Conservation (phyloP, 2,797 vertebrate species). For the Momotus momota region DNA sequence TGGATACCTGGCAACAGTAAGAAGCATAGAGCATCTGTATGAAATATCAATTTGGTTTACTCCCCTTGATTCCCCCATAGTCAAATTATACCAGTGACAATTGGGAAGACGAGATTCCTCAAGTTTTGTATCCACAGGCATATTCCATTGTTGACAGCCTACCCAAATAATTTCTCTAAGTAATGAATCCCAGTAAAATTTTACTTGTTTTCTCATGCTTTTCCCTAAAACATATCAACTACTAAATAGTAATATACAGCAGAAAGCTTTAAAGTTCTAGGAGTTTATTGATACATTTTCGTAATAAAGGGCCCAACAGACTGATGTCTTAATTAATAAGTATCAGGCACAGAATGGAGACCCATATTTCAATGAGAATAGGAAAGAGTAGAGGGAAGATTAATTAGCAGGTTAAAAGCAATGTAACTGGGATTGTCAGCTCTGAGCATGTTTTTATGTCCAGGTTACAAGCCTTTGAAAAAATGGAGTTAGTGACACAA, state of each 20-base stretch:
- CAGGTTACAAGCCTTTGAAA: neutral
- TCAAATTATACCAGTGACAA: neutral
- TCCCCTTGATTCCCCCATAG: neutral
- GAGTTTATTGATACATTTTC: neutral
- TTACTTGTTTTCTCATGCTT: neutral
- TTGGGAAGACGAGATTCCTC: neutral
- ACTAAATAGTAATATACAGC: neutral
- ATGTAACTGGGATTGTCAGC: neutral
- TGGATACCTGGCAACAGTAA: neutral
- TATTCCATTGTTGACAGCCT: neutral
- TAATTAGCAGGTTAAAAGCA: neutral
- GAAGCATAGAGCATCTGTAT: neutral
- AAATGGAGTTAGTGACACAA: constrained; percentile 34
- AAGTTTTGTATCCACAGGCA: neutral
- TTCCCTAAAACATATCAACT: neutral
- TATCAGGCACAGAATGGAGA: neutral
- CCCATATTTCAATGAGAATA: neutral
- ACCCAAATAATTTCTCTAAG: neutral
- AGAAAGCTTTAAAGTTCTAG: neutral
- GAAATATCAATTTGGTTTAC: neutral
- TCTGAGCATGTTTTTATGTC: neutral
- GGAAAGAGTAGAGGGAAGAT: neutral
- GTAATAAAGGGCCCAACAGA: neutral
- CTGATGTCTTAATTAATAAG: neutral
- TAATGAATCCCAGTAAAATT: neutral